A percentile compares a stretch with the other conserved stretches of the same genome.
These are phyloP conservation scores for Gallinago stenura DNA, from an alignment of 2,797 vertebrate genomes.

Conservation along the genomic window DNA sequence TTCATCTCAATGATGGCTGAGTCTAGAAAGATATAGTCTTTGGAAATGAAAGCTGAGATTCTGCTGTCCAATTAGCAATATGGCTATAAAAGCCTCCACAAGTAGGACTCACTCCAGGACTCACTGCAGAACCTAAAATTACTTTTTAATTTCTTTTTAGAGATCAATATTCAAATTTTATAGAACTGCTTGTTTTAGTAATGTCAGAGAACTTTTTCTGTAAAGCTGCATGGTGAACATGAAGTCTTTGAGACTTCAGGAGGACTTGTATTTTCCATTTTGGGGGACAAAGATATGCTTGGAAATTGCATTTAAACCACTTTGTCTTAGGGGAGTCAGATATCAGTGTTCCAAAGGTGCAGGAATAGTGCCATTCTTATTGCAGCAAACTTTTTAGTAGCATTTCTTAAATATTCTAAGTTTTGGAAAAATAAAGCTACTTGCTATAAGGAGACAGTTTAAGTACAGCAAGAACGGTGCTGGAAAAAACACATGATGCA, in stretches of 20 bases:
- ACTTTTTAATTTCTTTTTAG: not conserved
- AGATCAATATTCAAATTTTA: not conserved
- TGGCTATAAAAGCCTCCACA: not conserved
- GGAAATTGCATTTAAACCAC: not conserved
- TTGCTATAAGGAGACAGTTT: not conserved
- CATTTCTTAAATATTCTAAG: not conserved
- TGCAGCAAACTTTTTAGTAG: not conserved
- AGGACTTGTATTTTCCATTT: not conserved
- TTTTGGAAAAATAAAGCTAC: not conserved
- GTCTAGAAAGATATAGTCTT: not conserved
- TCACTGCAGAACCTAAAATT: conserved; percentile 8
- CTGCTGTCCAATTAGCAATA: not conserved
- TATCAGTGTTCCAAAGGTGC: not conserved
- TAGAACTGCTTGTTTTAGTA: not conserved
- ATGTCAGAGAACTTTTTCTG: not conserved
- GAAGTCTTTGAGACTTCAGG: not conserved
- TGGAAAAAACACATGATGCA: not conserved
- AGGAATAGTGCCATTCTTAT: not conserved
- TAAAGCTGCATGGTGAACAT: not conserved
- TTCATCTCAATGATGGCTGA: not conserved
- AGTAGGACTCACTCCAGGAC: not conserved
- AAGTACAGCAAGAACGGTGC: rapidly evolving
- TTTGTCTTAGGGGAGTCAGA: not conserved
- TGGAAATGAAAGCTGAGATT: not conserved
- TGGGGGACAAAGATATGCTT: not conserved